Evolutionary conservation across 2,888 invertebrate species (phyloP).

Genomic region (Aproaerema taeniolella): DNA sequence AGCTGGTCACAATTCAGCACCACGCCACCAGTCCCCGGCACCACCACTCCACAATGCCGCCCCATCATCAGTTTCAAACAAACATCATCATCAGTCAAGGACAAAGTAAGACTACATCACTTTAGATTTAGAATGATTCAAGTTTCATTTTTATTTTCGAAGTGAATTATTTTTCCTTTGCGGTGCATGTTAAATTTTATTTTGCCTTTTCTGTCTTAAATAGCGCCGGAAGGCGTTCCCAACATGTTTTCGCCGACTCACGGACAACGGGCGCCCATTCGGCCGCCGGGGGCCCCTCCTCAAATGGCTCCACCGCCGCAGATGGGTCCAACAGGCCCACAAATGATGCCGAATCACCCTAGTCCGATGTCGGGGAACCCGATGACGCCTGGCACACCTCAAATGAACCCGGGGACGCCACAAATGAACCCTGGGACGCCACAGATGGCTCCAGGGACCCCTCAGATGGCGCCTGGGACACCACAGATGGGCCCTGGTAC

Average conservation of each 20-base stretch:
- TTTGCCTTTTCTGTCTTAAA: slow-evolving; percentile 53
- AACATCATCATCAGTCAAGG: slow-evolving; percentile 71
- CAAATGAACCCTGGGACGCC: slow-evolving; percentile 34
- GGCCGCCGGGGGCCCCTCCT: slow-evolving; percentile 51
- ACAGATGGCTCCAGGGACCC: slow-evolving; percentile 40
- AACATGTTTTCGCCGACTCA: slow-evolving; percentile 67
- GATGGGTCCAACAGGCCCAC: slow-evolving; percentile 35
- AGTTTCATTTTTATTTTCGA: slow-evolving; percentile 15
- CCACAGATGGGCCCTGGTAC: slow-evolving; percentile 47
- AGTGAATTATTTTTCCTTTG: slow-evolving; percentile 34
- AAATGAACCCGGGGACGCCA: slow-evolving; percentile 30
- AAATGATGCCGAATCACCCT: slow-evolving; percentile 32
- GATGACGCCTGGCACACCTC: slow-evolving; percentile 25
- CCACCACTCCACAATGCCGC: slow-evolving; percentile 60
- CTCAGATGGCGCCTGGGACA: slow-evolving; percentile 46
- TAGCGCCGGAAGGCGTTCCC: slow-evolving; percentile 70
- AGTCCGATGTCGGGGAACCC: slow-evolving; percentile 21
- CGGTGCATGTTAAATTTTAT: slow-evolving; percentile 48
- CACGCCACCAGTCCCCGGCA: slow-evolving; percentile 69
- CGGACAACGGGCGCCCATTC: slow-evolving; percentile 51
- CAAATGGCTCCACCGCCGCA: slow-evolving; percentile 32
- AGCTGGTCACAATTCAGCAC: slow-evolving; percentile 70
- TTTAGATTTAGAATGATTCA: not conserved
- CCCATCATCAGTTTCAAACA: slow-evolving; percentile 65
- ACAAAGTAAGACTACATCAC: slow-evolving; percentile 63